Evolutionary conservation across 2,797 vertebrate genomes (phyloP), one percentile per base, ranked within the genome.

Genomic region (Steatocranus sp.): DNA sequence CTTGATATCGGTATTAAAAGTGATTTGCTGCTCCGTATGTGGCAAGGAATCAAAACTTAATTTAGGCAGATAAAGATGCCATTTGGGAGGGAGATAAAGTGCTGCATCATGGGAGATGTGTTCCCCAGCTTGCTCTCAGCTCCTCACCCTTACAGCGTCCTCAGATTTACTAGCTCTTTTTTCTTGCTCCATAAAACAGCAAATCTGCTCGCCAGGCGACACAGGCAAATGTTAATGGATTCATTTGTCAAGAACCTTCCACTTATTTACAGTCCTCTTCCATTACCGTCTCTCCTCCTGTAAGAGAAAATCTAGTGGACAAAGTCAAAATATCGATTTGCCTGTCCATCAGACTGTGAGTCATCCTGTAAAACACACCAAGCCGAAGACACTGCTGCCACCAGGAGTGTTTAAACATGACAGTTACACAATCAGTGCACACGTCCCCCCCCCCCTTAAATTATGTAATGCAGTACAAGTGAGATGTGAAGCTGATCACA

Each of bases 41-140:
- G 96, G 96, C 96, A 94, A 95, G 94, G 96, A 97, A 97, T 96
- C 96, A 97, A 96, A 96, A 97, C 95, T 97, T 96, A 94, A 97
- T 97, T 97, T 96, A 94, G 93, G 96, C 96, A 96, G 96, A 97
- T 97, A 97, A 97, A 97, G 96, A 96, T 96, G 96, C 96, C 96
- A 96, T 97, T 96, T 96, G 93, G 92, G 93, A 85, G 85, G 83
- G 94, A 96, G 96, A 96, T 96, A 96, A 96, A 96, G 95, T 96
- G 95, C 95, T 95, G 95, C 96, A 96, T 96, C 96, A 95, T 95
- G 95, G 95, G 93, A 93, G 92, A 94, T 93, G 90, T 91, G 93
- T 94, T 94, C 94, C 91, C 86, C 90, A 86, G 93, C 89, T 89
- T 88, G 90, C 89, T 90, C 91, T 87, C 94, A 83, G 93, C 93